These are phyloP conservation scores for Bombus superbus DNA, from an alignment of 1,140 invertebrate genomes.

Conservation along the genomic window DNA sequence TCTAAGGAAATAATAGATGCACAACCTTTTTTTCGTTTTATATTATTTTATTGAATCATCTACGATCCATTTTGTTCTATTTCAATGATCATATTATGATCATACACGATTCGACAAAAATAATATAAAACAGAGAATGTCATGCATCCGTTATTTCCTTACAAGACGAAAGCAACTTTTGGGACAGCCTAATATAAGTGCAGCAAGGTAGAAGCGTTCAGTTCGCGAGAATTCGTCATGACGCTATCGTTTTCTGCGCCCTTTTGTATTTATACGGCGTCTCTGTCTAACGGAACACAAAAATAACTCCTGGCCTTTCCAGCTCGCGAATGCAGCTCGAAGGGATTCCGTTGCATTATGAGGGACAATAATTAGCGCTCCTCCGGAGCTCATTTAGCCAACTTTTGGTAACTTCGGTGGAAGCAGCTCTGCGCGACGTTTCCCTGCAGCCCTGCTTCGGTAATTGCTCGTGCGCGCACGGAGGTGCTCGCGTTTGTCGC, in stretches of 20 bases:
- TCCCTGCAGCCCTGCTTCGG: not conserved
- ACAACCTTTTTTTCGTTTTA: no score
- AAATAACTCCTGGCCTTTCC: conserved; percentile 2
- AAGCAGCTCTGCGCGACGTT: conserved; percentile 3
- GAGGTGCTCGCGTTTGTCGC: not conserved
- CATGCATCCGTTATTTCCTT: no score
- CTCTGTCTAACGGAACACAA: not conserved
- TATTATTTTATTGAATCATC: no score
- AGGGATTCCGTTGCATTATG: conserved; percentile 16
- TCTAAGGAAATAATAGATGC: no score
- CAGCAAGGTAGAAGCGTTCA: not conserved
- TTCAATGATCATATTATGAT: no score
- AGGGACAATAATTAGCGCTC: conserved; percentile 49
- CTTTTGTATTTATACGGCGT: not conserved
- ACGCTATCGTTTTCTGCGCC: not conserved
- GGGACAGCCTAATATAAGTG: no score
- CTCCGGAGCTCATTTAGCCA: conserved; percentile 28
- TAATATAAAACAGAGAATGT: no score
- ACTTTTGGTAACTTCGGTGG: conserved; percentile 31
- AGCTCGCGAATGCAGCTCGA: not conserved
- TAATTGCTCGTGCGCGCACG: conserved; percentile 35
- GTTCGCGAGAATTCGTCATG: not conserved
- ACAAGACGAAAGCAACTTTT: no score
- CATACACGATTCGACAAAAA: no score
- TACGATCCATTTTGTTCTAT: no score